Conservation (phyloP, 2,888 invertebrate genomes). For the Tryphoninae sp. region DNA sequence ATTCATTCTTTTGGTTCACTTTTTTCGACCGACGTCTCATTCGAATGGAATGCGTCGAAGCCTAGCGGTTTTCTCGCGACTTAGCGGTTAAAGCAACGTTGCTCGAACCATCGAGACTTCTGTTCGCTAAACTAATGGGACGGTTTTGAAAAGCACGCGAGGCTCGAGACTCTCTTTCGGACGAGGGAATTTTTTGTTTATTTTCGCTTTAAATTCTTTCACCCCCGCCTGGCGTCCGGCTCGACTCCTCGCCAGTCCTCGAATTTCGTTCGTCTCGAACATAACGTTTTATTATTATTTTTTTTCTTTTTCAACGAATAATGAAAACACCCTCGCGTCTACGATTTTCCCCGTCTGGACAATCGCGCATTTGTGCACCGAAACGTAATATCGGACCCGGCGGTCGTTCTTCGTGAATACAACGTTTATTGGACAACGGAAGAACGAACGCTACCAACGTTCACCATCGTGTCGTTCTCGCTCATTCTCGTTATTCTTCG, state of each 20-base stretch:
- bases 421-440: slow-evolving; percentile 48
- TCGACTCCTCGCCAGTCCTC: too few species aligned
- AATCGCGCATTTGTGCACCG: slow-evolving; percentile 23
- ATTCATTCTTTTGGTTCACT: slow-evolving; percentile 17
- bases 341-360: background rate
- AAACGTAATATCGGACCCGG: slow-evolving; percentile 34
- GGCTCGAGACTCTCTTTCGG: slow-evolving; percentile 3
- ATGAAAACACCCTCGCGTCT: slow-evolving; percentile 5
- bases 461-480: slow-evolving; percentile 31
- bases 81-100: slow-evolving; percentile 21
- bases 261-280: too few species aligned
- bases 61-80: slow-evolving; percentile 30
- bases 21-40: slow-evolving; percentile 21
- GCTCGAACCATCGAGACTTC: slow-evolving; percentile 26
- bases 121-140: slow-evolving; percentile 43
- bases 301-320: background rate
- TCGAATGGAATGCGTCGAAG: slow-evolving; percentile 49
- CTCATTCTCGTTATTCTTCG: slow-evolving; percentile 36
- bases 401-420: slow-evolving; percentile 39
- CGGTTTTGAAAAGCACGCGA: slow-evolving; percentile 34
- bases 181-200: slow-evolving; percentile 22
- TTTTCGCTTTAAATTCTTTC: background rate
- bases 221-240: too few species aligned
- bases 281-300: background rate
- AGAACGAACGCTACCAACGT: slow-evolving; percentile 36